Conservation (phyloP, 2,888 invertebrate genomes). For the Chloroclystis v-ata region DNA sequence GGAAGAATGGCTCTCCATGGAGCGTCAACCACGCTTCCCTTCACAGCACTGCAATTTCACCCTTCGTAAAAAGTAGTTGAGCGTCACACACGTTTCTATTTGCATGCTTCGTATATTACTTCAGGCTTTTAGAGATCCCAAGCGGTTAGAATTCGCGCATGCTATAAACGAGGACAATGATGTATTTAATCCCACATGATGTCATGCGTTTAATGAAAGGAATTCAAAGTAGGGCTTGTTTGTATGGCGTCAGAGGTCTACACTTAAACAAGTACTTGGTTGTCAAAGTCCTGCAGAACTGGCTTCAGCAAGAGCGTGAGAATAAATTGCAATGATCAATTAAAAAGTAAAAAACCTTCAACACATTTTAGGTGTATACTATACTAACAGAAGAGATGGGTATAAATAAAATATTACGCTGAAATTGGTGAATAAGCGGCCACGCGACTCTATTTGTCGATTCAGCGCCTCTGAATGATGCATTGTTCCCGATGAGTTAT, state of each 20-base stretch:
- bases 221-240: conserved; percentile 31
- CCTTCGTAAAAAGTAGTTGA: conserved; percentile 11
- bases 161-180: conserved; percentile 17
- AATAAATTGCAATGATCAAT: conserved; percentile 34
- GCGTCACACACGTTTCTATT: conserved; percentile 6
- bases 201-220: conserved; percentile 45
- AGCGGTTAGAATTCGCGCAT: conserved; percentile 12
- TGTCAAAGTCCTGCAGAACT: conserved; percentile 31
- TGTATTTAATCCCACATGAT: conserved; percentile 36
- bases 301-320: conserved; percentile 42
- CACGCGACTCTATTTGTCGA: conserved; percentile 45
- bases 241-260: conserved; percentile 22
- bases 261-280: conserved; percentile 29
- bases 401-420: conserved; percentile 11
- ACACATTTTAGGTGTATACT: background rate
- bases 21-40: conserved; percentile 19
- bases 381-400: conserved; percentile 5
- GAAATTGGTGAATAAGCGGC: conserved; percentile 38
- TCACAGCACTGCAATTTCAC: conserved; percentile 21
- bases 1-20: conserved; percentile 47
- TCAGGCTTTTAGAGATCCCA: background rate
- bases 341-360: conserved; percentile 1
- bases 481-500: conserved; percentile 47
- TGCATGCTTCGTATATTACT: conserved; percentile 9
- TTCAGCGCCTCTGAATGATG: conserved; percentile 44